Evolutionary conservation across 2,888 invertebrate genomes (phyloP).

Genomic region (Amblyjoppa proteus): DNA sequence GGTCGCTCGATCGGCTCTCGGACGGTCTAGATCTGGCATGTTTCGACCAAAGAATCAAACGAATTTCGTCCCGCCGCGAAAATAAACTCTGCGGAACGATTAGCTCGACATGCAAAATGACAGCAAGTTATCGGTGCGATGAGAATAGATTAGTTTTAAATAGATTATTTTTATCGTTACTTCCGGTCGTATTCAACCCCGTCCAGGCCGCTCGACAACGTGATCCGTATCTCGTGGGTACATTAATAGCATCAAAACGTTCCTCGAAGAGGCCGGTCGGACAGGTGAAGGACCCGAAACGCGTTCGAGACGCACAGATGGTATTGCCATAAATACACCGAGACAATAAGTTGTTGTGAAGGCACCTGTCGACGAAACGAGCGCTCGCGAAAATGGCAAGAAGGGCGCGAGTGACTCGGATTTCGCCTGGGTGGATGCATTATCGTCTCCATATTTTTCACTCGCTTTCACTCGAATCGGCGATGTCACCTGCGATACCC

Average conservation of each 20-base stretch:
- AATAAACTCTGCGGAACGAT: no score
- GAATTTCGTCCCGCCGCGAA: neutral
- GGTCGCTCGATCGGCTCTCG: constrained; percentile 53
- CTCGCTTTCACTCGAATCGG: neutral
- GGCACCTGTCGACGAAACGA: neutral
- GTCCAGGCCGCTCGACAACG: no score
- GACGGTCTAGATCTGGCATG: neutral
- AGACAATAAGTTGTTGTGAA: neutral
- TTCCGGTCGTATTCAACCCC: no score
- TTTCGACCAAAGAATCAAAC: neutral
- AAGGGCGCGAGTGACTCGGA: neutral
- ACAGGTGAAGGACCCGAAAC: neutral
- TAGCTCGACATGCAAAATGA: no score
- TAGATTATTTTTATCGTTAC: no score
- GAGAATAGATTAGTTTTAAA: no score
- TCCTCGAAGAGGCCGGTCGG: neutral
- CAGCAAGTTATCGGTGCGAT: no score
- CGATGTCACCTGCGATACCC: no score
- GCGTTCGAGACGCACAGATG: neutral
- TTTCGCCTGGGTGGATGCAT: neutral
- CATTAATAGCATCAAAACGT: neutral
- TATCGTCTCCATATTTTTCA: neutral
- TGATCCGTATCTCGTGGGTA: neutral
- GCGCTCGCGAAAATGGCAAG: neutral
- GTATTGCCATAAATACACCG: neutral